Conservation (phyloP, 1,140 invertebrate species). For the Battus philenor region DNA sequence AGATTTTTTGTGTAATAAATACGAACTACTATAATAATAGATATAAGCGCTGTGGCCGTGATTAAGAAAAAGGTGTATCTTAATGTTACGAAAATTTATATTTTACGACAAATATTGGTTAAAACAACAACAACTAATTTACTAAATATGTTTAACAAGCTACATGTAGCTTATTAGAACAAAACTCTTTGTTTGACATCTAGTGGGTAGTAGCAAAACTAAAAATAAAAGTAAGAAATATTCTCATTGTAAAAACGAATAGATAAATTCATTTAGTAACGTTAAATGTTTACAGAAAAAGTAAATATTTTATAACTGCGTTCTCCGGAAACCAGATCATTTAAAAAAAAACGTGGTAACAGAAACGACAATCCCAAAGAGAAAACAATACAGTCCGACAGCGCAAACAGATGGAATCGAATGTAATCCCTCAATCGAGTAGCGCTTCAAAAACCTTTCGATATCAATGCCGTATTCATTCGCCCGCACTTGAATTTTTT, state of each 20-base stretch:
- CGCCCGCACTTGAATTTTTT: conserved; percentile 38
- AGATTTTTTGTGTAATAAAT: too few relatives aligned
- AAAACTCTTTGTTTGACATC: too few relatives aligned
- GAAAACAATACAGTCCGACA: conserved; percentile 7
- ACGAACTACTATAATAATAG: too few relatives aligned
- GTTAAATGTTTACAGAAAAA: neutral
- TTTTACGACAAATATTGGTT: too few relatives aligned
- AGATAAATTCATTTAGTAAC: too few relatives aligned
- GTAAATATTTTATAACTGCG: neutral
- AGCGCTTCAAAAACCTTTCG: conserved; percentile 39
- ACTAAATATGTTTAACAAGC: too few relatives aligned
- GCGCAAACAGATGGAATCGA: conserved; percentile 15
- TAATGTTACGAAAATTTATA: too few relatives aligned
- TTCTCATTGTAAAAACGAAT: neutral
- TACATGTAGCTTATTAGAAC: too few relatives aligned
- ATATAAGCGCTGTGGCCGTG: too few relatives aligned
- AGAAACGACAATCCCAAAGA: neutral
- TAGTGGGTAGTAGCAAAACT: conserved; percentile 26
- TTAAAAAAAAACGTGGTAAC: conserved; percentile 2
- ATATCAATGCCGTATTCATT: conserved; percentile 60
- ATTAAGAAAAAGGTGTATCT: too few relatives aligned
- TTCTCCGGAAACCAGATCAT: neutral
- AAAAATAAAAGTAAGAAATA: neutral
- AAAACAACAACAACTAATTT: too few relatives aligned
- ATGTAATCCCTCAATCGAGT: conserved; percentile 35